These are phyloP conservation scores for Hydropsyche betteni DNA, from an alignment of 2,888 invertebrate genomes.

Conservation along the genomic window DNA sequence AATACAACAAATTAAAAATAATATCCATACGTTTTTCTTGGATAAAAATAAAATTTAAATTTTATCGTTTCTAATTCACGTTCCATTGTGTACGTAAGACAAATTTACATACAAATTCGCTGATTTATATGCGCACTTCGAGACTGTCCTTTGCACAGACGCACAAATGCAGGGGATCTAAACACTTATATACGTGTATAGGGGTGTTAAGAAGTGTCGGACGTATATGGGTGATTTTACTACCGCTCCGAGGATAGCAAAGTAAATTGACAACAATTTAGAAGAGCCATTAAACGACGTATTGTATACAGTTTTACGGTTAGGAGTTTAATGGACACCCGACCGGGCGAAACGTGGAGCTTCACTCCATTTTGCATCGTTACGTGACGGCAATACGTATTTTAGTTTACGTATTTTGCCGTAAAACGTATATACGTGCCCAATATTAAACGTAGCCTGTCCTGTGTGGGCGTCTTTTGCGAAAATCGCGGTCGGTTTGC, in stretches of 20 bases:
- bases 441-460: neutral
- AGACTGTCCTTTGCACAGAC: too few species aligned
- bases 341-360: slow-evolving; percentile 1
- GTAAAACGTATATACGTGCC: too few species aligned
- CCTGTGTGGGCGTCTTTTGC: neutral
- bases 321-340: slow-evolving; percentile 40
- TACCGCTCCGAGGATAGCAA: slow-evolving; percentile 32
- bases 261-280: slow-evolving; percentile 50
- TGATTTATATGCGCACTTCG: too few species aligned
- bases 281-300: slow-evolving; percentile 47
- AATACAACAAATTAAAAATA: too few species aligned
- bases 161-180: too few species aligned
- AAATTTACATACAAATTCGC: neutral
- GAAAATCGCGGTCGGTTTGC: too few species aligned
- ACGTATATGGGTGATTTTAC: slow-evolving; percentile 26
- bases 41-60: neutral
- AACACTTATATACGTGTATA: too few species aligned
- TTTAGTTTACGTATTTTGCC: neutral
- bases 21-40: too few species aligned
- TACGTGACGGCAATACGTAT: slow-evolving; percentile 33
- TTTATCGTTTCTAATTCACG: neutral
- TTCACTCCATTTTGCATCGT: slow-evolving; percentile 36
- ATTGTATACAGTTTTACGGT: slow-evolving; percentile 43
- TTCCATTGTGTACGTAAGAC: neutral
- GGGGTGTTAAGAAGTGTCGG: too few species aligned